Conservation (phyloP, 2,113 vertebrate genomes). For the Muntiacus reevesi region DNA sequence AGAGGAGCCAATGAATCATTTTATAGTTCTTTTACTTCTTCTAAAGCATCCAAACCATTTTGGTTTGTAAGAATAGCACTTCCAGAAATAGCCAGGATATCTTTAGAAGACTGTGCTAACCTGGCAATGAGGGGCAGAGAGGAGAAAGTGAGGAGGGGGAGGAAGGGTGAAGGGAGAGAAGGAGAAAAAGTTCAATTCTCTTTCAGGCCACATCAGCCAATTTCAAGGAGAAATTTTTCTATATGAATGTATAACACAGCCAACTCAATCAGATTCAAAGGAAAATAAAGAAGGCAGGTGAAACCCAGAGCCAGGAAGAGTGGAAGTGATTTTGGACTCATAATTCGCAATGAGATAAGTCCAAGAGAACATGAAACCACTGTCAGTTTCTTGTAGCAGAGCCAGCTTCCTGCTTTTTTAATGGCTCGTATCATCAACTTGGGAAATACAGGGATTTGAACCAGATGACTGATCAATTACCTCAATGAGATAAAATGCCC, state of each 20-base stretch:
- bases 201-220: neutral
- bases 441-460: conserved; percentile 12
- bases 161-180: neutral
- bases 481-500: neutral
- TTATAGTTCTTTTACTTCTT: neutral
- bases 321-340: neutral
- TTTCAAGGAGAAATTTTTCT: neutral
- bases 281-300: neutral
- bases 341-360: neutral
- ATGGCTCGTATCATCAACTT: neutral
- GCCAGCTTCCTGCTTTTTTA: conserved; percentile 13
- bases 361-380: neutral
- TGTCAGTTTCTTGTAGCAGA: neutral
- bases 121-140: neutral
- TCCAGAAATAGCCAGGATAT: conserved; percentile 17
- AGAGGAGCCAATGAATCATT: neutral
- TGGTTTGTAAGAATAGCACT: conserved; percentile 30
- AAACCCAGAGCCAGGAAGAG: neutral
- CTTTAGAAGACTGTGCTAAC: neutral
- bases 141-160: neutral
- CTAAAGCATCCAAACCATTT: neutral
- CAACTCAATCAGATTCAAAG: neutral
- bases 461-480: conserved; percentile 16
- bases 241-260: neutral
- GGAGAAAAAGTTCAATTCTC: neutral